Percentiles rank a stretch among this genome's conserved stretches.
Evolutionary conservation across 2,888 invertebrate genomes (phyloP).

Genomic region (Neoaliturus tenellus): DNA sequence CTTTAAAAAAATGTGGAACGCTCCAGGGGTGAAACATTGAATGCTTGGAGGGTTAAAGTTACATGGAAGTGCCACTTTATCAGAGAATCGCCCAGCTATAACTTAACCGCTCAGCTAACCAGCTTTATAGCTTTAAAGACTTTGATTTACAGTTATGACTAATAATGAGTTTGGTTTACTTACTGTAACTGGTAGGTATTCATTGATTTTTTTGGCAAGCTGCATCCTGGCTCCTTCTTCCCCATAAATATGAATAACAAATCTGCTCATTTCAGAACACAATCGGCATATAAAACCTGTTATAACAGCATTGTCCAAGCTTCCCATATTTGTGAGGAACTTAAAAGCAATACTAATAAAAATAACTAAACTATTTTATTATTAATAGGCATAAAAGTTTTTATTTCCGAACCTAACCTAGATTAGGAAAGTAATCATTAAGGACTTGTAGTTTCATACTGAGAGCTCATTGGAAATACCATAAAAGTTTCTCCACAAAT

Average conservation of each 20-base stretch:
- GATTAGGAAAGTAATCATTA: background rate
- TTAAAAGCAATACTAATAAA: background rate
- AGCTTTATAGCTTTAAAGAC: too few relatives aligned
- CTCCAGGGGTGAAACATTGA: too few relatives aligned
- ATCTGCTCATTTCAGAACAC: constrained; percentile 90
- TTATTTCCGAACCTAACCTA: background rate
- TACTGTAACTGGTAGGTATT: constrained; percentile 88
- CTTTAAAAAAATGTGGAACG: too few relatives aligned
- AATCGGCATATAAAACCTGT: constrained; percentile 91
- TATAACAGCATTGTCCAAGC: constrained; percentile 86
- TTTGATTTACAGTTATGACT: too few relatives aligned
- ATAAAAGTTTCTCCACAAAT: too few relatives aligned
- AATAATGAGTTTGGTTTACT: constrained; percentile 69
- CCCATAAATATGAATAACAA: constrained; percentile 89
- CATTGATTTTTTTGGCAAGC: constrained; percentile 87
- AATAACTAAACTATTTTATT: background rate
- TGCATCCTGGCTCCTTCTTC: constrained; percentile 85
- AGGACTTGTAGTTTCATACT: background rate
- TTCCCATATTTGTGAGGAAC: constrained; percentile 81
- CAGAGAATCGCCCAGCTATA: too few relatives aligned
- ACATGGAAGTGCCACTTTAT: too few relatives aligned
- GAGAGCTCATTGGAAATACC: background rate
- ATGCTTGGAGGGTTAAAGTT: too few relatives aligned
- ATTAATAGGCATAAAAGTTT: background rate
- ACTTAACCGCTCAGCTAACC: background rate